A percentile compares a stretch with the other conserved stretches of the same genome.
phyloP scores from a whole-genome alignment of 2,113 vertebrate genomes.

The Neoarius graeffei region DNA sequence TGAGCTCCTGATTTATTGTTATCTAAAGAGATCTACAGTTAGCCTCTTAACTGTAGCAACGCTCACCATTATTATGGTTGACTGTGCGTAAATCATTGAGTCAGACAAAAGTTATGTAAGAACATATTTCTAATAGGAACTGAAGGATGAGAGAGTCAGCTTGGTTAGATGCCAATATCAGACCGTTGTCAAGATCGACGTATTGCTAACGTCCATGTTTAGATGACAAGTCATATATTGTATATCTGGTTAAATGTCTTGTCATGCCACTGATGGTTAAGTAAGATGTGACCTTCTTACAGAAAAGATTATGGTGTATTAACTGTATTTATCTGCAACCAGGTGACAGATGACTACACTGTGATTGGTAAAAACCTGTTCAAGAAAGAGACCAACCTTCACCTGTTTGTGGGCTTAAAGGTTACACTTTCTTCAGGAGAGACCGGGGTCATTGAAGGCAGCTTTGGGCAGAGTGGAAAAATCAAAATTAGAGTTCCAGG shows the following conservation, averaged over 20 bases:
- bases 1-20: background rate
- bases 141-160: background rate
- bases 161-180: background rate
- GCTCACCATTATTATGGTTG: background rate
- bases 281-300: background rate
- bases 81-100: background rate
- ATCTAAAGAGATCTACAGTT: background rate
- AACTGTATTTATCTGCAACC: conserved; percentile 31
- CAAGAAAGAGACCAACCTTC: conserved; percentile 98
- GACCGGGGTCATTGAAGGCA: conserved; percentile 85
- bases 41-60: background rate
- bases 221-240: background rate
- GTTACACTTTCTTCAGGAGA: conserved; percentile 91
- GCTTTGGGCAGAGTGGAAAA: conserved; percentile 96
- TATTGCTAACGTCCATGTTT: background rate
- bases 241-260: background rate
- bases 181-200: too few species aligned
- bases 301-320: background rate
- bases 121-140: background rate
- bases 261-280: background rate
- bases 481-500: conserved; percentile 90
- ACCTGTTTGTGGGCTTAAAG: conserved; percentile 92
- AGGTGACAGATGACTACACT: conserved; percentile 89
- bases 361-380: conserved; percentile 94
- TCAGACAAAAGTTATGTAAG: background rate